Evolutionary conservation across 2,888 invertebrate species (phyloP), one percentile per base, ranked within the genome.

Genomic region (Monochamus alternatus): DNA sequence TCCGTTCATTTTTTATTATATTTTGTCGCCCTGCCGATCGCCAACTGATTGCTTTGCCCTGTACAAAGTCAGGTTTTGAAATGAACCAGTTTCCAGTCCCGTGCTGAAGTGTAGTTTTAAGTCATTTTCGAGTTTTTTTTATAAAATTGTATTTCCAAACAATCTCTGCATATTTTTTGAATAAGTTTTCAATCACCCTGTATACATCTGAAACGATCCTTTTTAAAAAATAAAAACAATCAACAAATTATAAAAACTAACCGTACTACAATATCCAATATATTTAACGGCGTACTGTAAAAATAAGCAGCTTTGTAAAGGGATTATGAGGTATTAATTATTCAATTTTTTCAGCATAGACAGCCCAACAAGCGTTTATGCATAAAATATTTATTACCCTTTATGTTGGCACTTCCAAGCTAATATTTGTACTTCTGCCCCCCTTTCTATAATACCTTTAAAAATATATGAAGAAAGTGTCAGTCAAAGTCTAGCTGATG

Each of bases 231-330:
- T 22, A 22, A 22, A 22, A 22, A 22, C 22, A 22, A 22, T 22
- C 22, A 22, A 22, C 22, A 22, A 22, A 69, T 62, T 69, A 60
- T 5, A 69, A 68, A 60, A 62, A 69, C 69, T 60, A 47, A 69
- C 47, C 10, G 58, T 68, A 62, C 43, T 31, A 69, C 43, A 67
- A 62, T 60, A 60, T 52, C 59, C 43, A 67, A 71, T 71, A 66
- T 60, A 51, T 52, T 64, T 43, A 71, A 71, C 67, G 66, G 60
- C 67, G 63, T 30, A 31, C 44, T 71, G 67, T 66, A 51, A 75
- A 65, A 47, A 55, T 75, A 51, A 70, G 31, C 60, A 44, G n/a
- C 55, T 5, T n/a, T 69, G 43, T 58, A 58, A 38, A 44, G 32
- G 14, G 60, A 9, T 38, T 8, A 47, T 44, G 30, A 1, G 59